Percentiles rank a stretch among this genome's conserved stretches.
Evolutionary conservation across 2,113 vertebrate genomes (phyloP).

Genomic region (Chionodraco myersi): DNA sequence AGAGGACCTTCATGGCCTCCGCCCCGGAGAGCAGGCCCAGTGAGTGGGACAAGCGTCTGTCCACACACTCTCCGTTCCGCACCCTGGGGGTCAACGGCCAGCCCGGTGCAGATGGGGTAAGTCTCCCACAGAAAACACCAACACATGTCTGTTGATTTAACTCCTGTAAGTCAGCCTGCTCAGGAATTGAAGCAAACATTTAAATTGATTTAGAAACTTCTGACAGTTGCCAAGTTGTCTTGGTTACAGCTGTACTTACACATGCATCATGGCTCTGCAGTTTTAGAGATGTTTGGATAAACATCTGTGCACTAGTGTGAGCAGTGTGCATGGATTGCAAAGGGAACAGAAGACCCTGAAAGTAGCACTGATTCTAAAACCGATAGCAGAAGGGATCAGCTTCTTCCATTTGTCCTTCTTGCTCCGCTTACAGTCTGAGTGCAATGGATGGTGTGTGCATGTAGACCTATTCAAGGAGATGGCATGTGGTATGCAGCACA

Average conservation of each 20-base stretch:
- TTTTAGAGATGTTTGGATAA: not conserved
- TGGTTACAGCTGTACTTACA: constrained; percentile 2
- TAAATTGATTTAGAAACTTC: not conserved
- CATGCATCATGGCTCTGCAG: not conserved
- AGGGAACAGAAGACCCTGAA: constrained; percentile 29
- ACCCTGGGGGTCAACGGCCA: constrained; percentile 79
- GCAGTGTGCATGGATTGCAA: constrained; percentile 33
- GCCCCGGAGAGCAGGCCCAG: constrained; percentile 89
- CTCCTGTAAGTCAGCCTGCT: constrained; percentile 11
- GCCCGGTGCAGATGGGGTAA: constrained; percentile 88
- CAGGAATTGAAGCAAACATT: not conserved
- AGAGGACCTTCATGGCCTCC: constrained; percentile 96
- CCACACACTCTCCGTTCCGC: constrained; percentile 92
- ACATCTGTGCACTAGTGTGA: constrained; percentile 8
- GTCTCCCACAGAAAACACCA: constrained; percentile 61
- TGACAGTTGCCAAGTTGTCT: constrained; percentile 30
- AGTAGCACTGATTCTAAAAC: not conserved
- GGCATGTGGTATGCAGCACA: constrained; percentile 58
- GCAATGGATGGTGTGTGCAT: constrained; percentile 48
- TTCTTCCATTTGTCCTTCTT: constrained; percentile 26
- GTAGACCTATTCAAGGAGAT: constrained; percentile 37
- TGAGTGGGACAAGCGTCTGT: constrained; percentile 98
- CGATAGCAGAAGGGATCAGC: constrained; percentile 11
- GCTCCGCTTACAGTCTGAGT: constrained; percentile 10
- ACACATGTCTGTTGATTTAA: not conserved